Evolutionary conservation across 2,113 vertebrate species (phyloP), one percentile per base, ranked within the genome.

Genomic region (Varanus salvator): DNA sequence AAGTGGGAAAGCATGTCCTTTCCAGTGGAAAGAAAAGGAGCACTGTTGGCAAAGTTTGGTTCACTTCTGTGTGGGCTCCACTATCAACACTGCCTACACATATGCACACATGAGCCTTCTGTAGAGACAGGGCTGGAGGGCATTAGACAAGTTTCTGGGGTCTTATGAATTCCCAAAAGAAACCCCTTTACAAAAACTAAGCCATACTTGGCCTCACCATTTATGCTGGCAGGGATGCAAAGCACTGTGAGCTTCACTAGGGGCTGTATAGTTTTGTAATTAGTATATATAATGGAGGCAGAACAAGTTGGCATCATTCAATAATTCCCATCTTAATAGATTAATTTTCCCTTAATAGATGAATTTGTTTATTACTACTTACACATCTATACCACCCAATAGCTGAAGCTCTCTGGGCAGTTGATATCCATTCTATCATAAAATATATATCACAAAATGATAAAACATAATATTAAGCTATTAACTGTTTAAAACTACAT

Each of bases 291-390:
- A 64, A 82, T 25, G 90, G 86, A 93, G 87, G 60, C 80, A 87
- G 94, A 21, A 60, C 80, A 0, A 1, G 85, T 57, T 84, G 80
- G 57, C 92, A 80, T 86, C 50, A 72, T 48, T 88, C 88, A 92
- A 93, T 60, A 87, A 60, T 72, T 87, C 83, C 82, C 88, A 83
- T 80, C 85, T 87, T 27, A 93, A 88, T 9, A 52, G 38, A 44
- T 44, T 44, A 44, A 78, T 1, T 48, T 25, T 50, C 23, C 44
- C 23, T 78, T 75, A 19, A 60, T 12, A 60, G 11, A 60, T 14
- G 11, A 14, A 11, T 60, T 60, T 60, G 15, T 64, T 64, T 19
- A 64, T 19, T 64, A 64, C 21, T 64, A 19, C 17, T 21, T 64
- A 64, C 60, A 64, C 21, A 19, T 64, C 60, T 64, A 64, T 64